phyloP scores from a whole-genome alignment of 2,113 vertebrate species.

The Axis porcinus region DNA sequence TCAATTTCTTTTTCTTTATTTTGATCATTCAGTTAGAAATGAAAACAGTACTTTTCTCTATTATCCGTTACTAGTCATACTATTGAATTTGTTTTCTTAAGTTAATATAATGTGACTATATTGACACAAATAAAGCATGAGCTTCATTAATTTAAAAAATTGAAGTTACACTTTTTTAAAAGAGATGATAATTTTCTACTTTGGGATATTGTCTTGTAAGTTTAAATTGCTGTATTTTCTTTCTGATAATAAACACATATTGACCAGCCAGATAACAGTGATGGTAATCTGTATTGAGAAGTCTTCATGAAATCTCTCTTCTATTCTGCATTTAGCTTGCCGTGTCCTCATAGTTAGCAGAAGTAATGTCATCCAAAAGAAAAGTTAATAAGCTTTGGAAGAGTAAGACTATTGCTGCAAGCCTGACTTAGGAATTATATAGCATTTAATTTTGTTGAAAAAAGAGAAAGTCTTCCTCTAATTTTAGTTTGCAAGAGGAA shows the following conservation, averaged over 20 bases:
- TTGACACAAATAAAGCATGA: not conserved
- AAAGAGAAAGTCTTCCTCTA: not conserved
- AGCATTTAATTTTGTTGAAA: not conserved
- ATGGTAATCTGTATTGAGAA: not conserved
- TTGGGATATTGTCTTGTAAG: not conserved
- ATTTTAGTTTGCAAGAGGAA: slow-evolving; percentile 17
- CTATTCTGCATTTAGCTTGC: not conserved
- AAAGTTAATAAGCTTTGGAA: not conserved
- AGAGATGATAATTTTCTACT: not conserved
- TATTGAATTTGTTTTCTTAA: not conserved
- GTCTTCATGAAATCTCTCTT: not conserved
- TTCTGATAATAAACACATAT: not conserved
- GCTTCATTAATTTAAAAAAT: not conserved
- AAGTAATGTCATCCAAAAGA: not conserved
- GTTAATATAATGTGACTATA: not conserved
- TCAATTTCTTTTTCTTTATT: not conserved
- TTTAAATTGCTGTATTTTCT: not conserved
- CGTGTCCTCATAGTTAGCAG: not conserved
- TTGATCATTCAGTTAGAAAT: not conserved
- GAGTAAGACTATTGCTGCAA: not conserved
- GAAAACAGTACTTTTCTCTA: not conserved
- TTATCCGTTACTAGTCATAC: not conserved
- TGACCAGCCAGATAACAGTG: not conserved
- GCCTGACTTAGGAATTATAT: not conserved
- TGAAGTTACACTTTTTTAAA: not conserved